Evolutionary conservation across 2,797 vertebrate genomes (phyloP).

Genomic region (Limosa lapponica): DNA sequence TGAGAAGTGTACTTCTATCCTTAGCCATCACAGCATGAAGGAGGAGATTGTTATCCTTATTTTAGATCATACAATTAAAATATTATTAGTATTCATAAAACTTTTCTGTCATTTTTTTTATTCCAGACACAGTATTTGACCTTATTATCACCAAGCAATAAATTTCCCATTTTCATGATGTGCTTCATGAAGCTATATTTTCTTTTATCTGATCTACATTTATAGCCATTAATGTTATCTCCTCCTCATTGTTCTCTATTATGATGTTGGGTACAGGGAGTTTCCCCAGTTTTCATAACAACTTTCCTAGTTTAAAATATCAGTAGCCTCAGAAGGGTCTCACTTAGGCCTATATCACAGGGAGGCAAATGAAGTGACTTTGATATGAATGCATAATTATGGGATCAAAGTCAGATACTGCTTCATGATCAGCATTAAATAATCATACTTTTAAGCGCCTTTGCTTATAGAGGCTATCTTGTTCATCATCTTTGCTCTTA

Average conservation of each 20-base stretch:
- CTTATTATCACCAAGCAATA: neutral
- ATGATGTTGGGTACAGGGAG: neutral
- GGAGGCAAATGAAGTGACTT: neutral
- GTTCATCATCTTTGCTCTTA: neutral
- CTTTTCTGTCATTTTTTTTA: neutral
- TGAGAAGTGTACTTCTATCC: neutral
- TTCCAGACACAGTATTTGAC: neutral
- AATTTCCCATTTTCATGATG: neutral
- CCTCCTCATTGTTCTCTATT: neutral
- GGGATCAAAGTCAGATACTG: neutral
- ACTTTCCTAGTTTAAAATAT: neutral
- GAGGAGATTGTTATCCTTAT: neutral
- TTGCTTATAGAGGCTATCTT: neutral
- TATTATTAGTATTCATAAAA: neutral
- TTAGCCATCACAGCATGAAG: neutral
- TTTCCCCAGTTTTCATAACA: neutral
- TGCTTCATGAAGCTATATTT: neutral
- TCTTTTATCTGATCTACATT: neutral
- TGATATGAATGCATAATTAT: neutral
- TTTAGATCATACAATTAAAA: neutral
- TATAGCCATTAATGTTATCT: neutral
- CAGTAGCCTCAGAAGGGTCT: neutral
- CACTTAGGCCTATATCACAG: neutral
- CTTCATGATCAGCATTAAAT: neutral
- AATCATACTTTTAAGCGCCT: neutral